Conservation (phyloP, 2,888 invertebrate genomes). For the Diplazon laetatorius region DNA sequence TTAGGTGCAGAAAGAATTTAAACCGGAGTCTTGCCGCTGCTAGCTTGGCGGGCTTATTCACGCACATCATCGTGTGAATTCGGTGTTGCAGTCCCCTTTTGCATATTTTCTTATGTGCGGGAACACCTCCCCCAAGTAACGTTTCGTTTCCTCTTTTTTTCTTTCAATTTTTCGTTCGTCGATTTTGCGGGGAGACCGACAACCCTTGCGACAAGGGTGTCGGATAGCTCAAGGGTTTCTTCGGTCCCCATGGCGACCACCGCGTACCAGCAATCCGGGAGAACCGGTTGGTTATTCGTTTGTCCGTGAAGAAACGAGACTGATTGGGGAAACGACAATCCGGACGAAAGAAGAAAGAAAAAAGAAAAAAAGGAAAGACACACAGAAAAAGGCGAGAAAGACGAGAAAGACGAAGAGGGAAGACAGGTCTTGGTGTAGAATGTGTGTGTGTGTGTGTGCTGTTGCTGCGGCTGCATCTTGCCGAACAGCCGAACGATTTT, state of each 20-base stretch:
- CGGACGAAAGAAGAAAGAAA: neutral
- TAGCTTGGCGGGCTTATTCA: too few relatives aligned
- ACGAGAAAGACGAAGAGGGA: slow-evolving; percentile 34
- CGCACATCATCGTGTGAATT: slow-evolving; percentile 3
- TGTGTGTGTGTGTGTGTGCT: neutral
- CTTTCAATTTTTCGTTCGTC: too few relatives aligned
- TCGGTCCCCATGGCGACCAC: slow-evolving; percentile 20
- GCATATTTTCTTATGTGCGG: slow-evolving; percentile 65
- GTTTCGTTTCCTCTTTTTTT: slow-evolving; percentile 41
- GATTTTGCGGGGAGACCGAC: slow-evolving; percentile 59
- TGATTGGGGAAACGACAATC: slow-evolving; percentile 48
- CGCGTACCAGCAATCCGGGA: slow-evolving; percentile 33
- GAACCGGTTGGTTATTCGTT: slow-evolving; percentile 52
- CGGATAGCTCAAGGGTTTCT: slow-evolving; percentile 76
- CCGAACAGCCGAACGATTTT: slow-evolving; percentile 64
- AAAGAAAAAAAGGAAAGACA: slow-evolving; percentile 2
- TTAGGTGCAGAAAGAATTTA: too few relatives aligned
- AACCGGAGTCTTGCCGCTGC: too few relatives aligned
- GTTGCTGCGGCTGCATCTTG: slow-evolving; percentile 32
- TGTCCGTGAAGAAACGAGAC: slow-evolving; percentile 46
- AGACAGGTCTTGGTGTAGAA: slow-evolving; percentile 22
- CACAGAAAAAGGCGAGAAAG: neutral
- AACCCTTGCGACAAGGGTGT: slow-evolving; percentile 73
- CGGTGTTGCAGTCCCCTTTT: slow-evolving; percentile 45
- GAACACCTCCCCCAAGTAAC: slow-evolving; percentile 61